Evolutionary conservation across 2,888 invertebrate genomes (phyloP).

Genomic region (Troides oblongomaculatus): DNA sequence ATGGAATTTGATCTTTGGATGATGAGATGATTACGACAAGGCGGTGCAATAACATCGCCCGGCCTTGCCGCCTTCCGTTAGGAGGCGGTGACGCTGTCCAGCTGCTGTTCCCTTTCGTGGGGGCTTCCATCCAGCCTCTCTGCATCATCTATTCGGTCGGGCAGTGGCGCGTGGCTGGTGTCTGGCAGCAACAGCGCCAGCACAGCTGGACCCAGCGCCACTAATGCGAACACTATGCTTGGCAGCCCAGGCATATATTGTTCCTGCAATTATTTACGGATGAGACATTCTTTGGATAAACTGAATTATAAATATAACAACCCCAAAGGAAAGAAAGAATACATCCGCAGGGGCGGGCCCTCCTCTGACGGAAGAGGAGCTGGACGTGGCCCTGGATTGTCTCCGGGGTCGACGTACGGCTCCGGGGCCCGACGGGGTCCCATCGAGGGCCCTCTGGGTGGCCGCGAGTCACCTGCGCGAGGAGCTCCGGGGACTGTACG

Average conservation of each 20-base stretch:
- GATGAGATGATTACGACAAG: not conserved
- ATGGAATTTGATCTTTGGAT: slow-evolving; percentile 6
- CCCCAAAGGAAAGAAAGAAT: too few species aligned
- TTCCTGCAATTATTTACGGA: slow-evolving; percentile 45
- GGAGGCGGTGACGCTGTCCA: slow-evolving; percentile 16
- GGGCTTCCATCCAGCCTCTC: slow-evolving; percentile 49
- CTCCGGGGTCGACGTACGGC: too few species aligned
- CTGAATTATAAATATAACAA: too few species aligned
- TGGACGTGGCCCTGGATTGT: too few species aligned
- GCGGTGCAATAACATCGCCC: slow-evolving; percentile 1
- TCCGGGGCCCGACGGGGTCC: too few species aligned
- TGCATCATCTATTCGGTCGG: slow-evolving; percentile 58
- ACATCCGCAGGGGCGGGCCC: too few species aligned
- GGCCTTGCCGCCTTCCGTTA: not conserved
- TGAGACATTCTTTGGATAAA: too few species aligned
- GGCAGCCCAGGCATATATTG: slow-evolving; percentile 62
- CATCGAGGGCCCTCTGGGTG: too few species aligned
- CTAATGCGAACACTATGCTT: slow-evolving; percentile 60
- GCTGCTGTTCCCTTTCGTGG: slow-evolving; percentile 41
- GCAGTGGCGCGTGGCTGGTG: slow-evolving; percentile 56
- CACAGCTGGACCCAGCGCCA: slow-evolving; percentile 58
- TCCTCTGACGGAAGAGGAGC: too few species aligned
- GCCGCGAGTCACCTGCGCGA: too few species aligned
- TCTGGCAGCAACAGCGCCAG: slow-evolving; percentile 64
- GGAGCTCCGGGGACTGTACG: too few species aligned